A percentile compares a stretch with the other conserved stretches of the same genome.
These are phyloP conservation scores for Rhingia campestris DNA, from an alignment of 2,888 invertebrate species.

Conservation along the genomic window DNA sequence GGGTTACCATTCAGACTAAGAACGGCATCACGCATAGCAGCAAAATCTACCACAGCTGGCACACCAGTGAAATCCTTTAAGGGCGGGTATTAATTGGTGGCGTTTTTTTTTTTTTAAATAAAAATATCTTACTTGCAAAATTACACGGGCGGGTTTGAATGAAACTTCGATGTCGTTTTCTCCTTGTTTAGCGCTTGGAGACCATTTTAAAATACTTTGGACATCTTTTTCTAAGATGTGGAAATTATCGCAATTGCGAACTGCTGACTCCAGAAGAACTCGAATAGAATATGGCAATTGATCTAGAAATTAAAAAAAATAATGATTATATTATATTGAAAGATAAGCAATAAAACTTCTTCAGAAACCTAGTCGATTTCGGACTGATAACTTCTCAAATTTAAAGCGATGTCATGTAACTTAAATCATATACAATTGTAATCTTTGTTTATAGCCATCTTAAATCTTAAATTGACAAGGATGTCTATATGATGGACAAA, in stretches of 20 bases:
- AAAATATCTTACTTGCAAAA: slow-evolving; percentile 90
- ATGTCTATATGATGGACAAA: too few species aligned
- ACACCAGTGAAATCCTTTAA: slow-evolving; percentile 96
- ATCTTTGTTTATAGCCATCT: too few species aligned
- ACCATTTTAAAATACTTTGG: slow-evolving; percentile 94
- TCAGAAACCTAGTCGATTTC: too few species aligned
- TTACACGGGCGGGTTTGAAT: slow-evolving; percentile 97
- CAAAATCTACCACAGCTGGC: slow-evolving; percentile 99
- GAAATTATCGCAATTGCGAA: slow-evolving; percentile 98
- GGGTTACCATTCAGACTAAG: slow-evolving; percentile 93
- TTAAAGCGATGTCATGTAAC: too few species aligned
- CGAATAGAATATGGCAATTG: slow-evolving; percentile 95
- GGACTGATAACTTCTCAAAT: too few species aligned
- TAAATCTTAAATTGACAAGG: too few species aligned
- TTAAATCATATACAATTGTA: too few species aligned
- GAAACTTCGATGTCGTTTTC: slow-evolving; percentile 92
- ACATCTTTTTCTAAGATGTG: slow-evolving; percentile 94
- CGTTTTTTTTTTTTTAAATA: not conserved
- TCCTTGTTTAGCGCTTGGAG: slow-evolving; percentile 82
- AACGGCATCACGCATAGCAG: slow-evolving; percentile 98
- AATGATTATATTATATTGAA: not conserved
- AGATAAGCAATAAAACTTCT: too few species aligned
- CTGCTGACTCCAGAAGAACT: slow-evolving; percentile 96
- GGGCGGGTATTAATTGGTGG: not conserved
- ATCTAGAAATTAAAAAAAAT: slow-evolving; percentile 83